These are phyloP conservation scores for Conomelus anceps DNA, from an alignment of 2,888 invertebrate genomes.

Conservation along the genomic window DNA sequence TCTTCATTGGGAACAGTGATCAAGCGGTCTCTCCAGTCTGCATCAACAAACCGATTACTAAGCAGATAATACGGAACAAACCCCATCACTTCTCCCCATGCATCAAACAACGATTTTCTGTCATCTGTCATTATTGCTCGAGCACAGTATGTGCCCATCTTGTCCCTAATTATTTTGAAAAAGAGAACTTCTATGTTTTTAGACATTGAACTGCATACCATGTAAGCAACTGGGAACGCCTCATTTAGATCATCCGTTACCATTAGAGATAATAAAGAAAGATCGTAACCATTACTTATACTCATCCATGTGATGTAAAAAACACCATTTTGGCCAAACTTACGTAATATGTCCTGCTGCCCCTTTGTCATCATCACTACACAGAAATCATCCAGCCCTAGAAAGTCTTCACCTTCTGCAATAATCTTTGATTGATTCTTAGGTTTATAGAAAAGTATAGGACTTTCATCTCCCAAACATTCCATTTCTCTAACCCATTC, in stretches of 20 bases:
- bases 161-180: conserved; percentile 23
- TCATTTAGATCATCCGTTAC: conserved; percentile 30
- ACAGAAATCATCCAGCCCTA: conserved; percentile 20
- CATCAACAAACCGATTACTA: conserved; percentile 29
- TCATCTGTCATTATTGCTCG: conserved; percentile 31
- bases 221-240: conserved; percentile 29
- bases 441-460: conserved; percentile 24
- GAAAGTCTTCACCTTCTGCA: neutral
- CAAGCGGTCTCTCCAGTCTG: conserved; percentile 27
- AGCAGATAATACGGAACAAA: conserved; percentile 26
- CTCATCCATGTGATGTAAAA: conserved; percentile 23
- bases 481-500: conserved; percentile 26
- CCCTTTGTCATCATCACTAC: conserved; percentile 28
- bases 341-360: conserved; percentile 23
- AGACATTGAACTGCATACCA: conserved; percentile 26
- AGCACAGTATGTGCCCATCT: conserved; percentile 25
- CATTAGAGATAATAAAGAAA: conserved; percentile 27
- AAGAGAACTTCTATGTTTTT: conserved; percentile 25
- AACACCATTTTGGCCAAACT: conserved; percentile 24
- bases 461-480: conserved; percentile 20
- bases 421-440: conserved; percentile 14
- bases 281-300: conserved; percentile 7
- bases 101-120: conserved; percentile 22
- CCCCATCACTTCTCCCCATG: conserved; percentile 28
- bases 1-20: conserved; percentile 29